phyloP scores from a whole-genome alignment of 37 sponge, comb jelly and placozoan species.

The Tethya wilhelma region DNA sequence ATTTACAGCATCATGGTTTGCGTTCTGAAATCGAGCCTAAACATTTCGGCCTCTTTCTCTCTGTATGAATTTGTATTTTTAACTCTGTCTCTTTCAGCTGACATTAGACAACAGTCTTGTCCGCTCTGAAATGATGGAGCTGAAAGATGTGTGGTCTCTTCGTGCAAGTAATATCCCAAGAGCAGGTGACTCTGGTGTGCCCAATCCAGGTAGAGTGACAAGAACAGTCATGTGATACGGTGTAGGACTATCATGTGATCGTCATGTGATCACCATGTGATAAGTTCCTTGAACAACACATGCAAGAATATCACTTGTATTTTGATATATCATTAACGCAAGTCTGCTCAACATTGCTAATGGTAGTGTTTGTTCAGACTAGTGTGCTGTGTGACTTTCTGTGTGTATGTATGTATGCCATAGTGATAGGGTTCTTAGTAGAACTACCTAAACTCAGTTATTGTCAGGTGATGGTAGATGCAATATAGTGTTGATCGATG shows the following conservation, averaged over 20 bases:
- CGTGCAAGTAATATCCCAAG: constrained; percentile 71
- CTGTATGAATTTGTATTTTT: neutral
- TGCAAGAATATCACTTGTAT: neutral
- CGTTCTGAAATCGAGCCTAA: neutral
- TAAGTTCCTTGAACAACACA: neutral
- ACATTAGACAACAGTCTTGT: constrained; percentile 59
- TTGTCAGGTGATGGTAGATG: no score
- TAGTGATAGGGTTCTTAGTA: no score
- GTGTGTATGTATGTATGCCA: no score
- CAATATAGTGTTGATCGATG: no score
- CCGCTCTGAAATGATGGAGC: constrained; percentile 50
- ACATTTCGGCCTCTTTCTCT: neutral
- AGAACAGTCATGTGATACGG: constrained; percentile 15
- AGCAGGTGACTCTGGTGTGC: constrained; percentile 63
- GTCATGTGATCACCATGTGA: constrained; percentile 21
- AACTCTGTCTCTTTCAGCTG: constrained; percentile 25
- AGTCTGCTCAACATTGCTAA: neutral
- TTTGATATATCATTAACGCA: neutral
- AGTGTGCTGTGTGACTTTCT: no score
- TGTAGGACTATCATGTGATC: constrained; percentile 5
- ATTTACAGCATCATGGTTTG: no score
- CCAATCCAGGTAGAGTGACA: constrained; percentile 76
- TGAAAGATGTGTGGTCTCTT: constrained; percentile 70
- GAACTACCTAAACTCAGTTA: no score
- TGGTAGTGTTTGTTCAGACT: neutral